Conservation (phyloP, 2,797 vertebrate species). For the Tragelaphus oryx region DNA sequence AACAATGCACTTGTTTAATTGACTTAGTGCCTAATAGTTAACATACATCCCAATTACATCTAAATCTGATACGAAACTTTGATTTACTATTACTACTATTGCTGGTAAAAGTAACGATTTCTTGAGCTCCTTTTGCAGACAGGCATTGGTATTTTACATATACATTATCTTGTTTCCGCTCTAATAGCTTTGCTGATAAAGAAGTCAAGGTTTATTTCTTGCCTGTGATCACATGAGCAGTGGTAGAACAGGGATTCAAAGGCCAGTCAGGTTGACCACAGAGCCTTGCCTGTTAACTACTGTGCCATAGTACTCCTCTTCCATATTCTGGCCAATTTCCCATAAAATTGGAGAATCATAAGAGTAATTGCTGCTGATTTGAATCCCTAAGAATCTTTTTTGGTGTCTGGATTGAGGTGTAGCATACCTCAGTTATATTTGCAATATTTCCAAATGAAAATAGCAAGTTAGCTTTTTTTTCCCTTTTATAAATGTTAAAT, state of each 20-base stretch:
- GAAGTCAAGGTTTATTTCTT: constrained; percentile 17
- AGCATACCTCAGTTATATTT: not conserved
- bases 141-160: not conserved
- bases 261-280: not conserved
- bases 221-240: not conserved
- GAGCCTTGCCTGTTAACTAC: not conserved
- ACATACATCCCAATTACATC: not conserved
- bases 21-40: not conserved
- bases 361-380: not conserved
- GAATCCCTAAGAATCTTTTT: not conserved
- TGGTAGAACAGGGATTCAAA: not conserved
- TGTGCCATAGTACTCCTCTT: not conserved
- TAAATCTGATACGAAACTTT: not conserved
- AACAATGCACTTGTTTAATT: not conserved
- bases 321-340: not conserved
- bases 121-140: not conserved
- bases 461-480: not conserved
- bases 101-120: not conserved
- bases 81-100: not conserved
- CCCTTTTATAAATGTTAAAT: not conserved
- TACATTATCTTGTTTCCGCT: not conserved
- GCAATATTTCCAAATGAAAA: not conserved
- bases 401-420: not conserved
- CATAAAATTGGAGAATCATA: not conserved
- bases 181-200: not conserved